Percentiles rank a stretch among this genome's conserved stretches.
Evolutionary conservation across 2,797 vertebrate genomes (phyloP).

Genomic region (Ataeniobius toweri): DNA sequence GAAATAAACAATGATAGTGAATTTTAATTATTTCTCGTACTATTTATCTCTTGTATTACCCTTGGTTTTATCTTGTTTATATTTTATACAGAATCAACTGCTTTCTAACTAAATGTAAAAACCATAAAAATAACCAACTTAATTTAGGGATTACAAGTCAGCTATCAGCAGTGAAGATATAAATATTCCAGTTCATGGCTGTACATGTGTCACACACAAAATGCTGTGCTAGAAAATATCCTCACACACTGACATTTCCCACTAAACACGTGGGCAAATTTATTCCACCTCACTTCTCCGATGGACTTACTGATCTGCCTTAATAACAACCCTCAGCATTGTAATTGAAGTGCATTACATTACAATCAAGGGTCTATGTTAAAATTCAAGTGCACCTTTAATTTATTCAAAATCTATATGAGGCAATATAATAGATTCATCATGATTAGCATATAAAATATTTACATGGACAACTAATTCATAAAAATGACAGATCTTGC

Average conservation of each 20-base stretch:
- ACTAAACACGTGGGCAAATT: slow-evolving; percentile 16
- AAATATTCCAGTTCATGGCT: not conserved
- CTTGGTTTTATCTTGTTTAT: not conserved
- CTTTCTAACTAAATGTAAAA: not conserved
- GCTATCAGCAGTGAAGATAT: not conserved
- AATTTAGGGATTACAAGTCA: not conserved
- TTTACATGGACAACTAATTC: slow-evolving; percentile 74
- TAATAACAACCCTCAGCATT: not conserved
- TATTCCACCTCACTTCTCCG: slow-evolving; percentile 9
- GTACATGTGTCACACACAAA: not conserved
- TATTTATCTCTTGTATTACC: not conserved
- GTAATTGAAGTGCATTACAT: not conserved
- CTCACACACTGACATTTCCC: not conserved
- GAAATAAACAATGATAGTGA: not conserved
- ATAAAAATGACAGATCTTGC: slow-evolving; percentile 71
- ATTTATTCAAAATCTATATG: slow-evolving; percentile 82
- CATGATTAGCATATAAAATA: slow-evolving; percentile 81
- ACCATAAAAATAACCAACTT: not conserved
- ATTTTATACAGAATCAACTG: not conserved
- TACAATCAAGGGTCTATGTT: slow-evolving; percentile 20
- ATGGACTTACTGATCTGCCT: slow-evolving; percentile 9
- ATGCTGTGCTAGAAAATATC: not conserved
- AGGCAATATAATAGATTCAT: slow-evolving; percentile 66
- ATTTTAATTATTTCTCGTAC: not conserved
- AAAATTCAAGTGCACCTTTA: slow-evolving; percentile 49